Conservation (phyloP, 2,888 invertebrate species). For the Endomychus coccineus region DNA sequence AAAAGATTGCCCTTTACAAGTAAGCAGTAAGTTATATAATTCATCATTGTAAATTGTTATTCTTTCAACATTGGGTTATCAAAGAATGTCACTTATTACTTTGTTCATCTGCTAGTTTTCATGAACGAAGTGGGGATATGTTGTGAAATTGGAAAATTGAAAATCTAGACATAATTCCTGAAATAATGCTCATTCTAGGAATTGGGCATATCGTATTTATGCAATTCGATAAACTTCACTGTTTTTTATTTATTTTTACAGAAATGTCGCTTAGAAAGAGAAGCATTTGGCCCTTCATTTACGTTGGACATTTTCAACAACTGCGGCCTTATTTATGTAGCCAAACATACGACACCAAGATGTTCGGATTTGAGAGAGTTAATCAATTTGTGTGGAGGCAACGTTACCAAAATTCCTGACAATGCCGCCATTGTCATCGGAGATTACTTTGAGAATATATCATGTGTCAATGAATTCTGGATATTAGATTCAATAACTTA, state of each 20-base stretch:
- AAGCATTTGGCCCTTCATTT: slow-evolving; percentile 53
- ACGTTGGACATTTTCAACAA: slow-evolving; percentile 53
- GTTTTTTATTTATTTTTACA: slow-evolving; percentile 32
- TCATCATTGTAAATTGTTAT: too few relatives aligned
- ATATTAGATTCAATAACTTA: slow-evolving; percentile 55
- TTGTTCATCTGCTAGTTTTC: too few relatives aligned
- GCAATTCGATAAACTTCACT: not conserved
- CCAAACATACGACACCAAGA: slow-evolving; percentile 45
- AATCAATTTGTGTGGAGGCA: slow-evolving; percentile 52
- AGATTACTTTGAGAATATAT: slow-evolving; percentile 28
- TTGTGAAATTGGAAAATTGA: too few relatives aligned
- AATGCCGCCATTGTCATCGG: slow-evolving; percentile 53
- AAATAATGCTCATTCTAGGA: too few relatives aligned
- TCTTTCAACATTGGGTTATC: too few relatives aligned
- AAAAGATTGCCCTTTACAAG: too few relatives aligned
- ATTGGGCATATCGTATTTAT: too few relatives aligned
- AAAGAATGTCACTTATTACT: too few relatives aligned
- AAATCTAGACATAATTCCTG: too few relatives aligned
- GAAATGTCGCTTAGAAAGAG: slow-evolving; percentile 55
- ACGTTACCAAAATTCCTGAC: slow-evolving; percentile 42
- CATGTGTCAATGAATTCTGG: slow-evolving; percentile 54
- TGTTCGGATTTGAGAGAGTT: slow-evolving; percentile 51
- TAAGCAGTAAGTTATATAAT: too few relatives aligned
- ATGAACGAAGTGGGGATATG: too few relatives aligned
- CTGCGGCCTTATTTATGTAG: slow-evolving; percentile 52